Evolutionary conservation across 2,888 invertebrate genomes (phyloP).

Genomic region (Eupithecia abbreviata): DNA sequence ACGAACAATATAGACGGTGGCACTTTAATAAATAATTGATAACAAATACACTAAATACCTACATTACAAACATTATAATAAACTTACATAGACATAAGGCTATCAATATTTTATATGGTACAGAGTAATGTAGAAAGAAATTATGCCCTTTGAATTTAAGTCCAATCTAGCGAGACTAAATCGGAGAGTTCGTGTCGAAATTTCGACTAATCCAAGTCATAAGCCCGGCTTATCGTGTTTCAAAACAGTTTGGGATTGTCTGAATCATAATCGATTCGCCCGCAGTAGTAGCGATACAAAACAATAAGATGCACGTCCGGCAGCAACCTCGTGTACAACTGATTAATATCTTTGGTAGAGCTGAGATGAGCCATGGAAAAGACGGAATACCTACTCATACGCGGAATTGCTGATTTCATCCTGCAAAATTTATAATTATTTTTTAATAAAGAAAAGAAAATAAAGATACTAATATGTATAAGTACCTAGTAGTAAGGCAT

Average conservation of each 20-base stretch:
- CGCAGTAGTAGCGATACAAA: constrained; percentile 38
- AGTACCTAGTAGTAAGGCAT: too few species aligned
- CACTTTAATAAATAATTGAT: too few species aligned
- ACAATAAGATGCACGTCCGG: constrained; percentile 45
- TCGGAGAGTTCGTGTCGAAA: not conserved
- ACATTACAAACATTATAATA: too few species aligned
- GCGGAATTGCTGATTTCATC: too few species aligned
- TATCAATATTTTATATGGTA: too few species aligned
- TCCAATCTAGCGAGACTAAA: not conserved
- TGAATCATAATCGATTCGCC: constrained; percentile 29
- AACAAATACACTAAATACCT: too few species aligned
- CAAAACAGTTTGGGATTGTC: constrained; percentile 15
- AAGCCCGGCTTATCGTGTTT: constrained; percentile 9
- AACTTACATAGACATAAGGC: too few species aligned
- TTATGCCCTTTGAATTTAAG: not conserved
- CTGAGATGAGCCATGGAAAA: not conserved
- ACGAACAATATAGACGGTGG: too few species aligned
- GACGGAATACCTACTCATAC: not conserved
- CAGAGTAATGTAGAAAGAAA: not conserved
- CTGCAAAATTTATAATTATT: too few species aligned
- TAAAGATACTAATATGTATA: too few species aligned
- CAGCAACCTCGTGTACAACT: constrained; percentile 43
- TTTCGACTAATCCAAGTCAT: not conserved
- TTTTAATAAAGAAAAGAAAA: too few species aligned
- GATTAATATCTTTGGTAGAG: constrained; percentile 45